These are phyloP conservation scores for Gadus chalcogrammus DNA, from an alignment of 2,113 vertebrate species.

Conservation along the genomic window DNA sequence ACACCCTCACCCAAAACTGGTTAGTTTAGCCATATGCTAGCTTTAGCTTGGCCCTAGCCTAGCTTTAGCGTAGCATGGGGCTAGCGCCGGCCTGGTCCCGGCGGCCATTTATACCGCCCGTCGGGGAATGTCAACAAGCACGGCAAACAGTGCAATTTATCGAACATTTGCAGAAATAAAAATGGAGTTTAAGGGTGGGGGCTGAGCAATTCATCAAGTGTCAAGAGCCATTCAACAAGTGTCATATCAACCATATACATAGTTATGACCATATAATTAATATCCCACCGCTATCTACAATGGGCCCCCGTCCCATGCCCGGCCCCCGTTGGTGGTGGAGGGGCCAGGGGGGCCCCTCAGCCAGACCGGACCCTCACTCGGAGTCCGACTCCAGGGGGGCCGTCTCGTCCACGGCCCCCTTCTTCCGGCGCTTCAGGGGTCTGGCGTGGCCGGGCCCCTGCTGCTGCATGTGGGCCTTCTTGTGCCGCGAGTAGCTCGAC, in stretches of 20 bases:
- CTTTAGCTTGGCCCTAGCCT: too few relatives aligned
- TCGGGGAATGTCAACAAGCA: too few relatives aligned
- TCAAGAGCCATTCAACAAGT: neutral
- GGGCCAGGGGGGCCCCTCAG: neutral
- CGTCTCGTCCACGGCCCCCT: conserved; percentile 57
- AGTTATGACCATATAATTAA: conserved; percentile 21
- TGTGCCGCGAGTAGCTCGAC: conserved; percentile 74
- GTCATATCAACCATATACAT: conserved; percentile 44
- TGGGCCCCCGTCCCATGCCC: neutral
- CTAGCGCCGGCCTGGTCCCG: too few relatives aligned
- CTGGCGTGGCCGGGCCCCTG: conserved; percentile 11
- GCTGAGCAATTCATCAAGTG: neutral
- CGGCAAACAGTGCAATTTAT: too few relatives aligned
- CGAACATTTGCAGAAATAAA: too few relatives aligned
- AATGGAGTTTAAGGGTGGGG: too few relatives aligned
- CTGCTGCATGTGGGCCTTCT: conserved; percentile 69
- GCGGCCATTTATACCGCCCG: too few relatives aligned
- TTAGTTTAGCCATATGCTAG: too few relatives aligned
- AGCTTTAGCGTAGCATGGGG: too few relatives aligned
- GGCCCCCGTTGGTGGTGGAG: neutral
- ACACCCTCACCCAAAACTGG: too few relatives aligned
- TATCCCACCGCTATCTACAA: conserved; percentile 46
- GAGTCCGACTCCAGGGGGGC: conserved; percentile 72
- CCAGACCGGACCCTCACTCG: conserved; percentile 48
- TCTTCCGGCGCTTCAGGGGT: conserved; percentile 41